A percentile compares a stretch with the other conserved stretches of the same genome.
phyloP scores from a whole-genome alignment of 2,797 vertebrate genomes.

The Morelia viridis region DNA sequence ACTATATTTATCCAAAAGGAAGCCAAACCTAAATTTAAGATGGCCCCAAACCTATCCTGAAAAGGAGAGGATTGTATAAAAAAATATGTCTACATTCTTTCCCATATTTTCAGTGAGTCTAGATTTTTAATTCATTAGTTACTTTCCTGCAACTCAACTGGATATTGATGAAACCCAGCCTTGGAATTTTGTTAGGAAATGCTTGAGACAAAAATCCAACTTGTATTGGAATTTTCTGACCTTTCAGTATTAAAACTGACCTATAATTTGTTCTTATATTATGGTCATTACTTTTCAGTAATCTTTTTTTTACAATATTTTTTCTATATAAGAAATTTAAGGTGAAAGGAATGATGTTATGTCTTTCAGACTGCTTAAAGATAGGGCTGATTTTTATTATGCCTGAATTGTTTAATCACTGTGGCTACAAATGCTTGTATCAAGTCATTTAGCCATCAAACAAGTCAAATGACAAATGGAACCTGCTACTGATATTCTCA shows the following conservation, averaged over 20 bases:
- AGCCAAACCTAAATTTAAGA: not conserved
- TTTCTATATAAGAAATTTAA: too few relatives aligned
- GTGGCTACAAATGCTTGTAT: not conserved
- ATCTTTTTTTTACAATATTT: too few relatives aligned
- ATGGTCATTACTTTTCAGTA: too few relatives aligned
- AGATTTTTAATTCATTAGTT: too few relatives aligned
- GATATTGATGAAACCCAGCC: too few relatives aligned
- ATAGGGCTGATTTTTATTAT: not conserved
- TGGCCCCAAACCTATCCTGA: not conserved
- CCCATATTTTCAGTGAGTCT: too few relatives aligned
- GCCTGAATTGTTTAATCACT: not conserved
- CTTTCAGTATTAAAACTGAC: too few relatives aligned
- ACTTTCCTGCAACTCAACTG: too few relatives aligned
- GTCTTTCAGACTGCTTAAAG: not conserved
- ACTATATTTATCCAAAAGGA: not conserved
- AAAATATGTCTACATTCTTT: not conserved
- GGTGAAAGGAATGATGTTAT: not conserved
- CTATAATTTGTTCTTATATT: too few relatives aligned
- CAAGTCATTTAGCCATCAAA: not conserved
- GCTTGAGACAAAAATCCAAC: too few relatives aligned
- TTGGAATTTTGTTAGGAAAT: too few relatives aligned
- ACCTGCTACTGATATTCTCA: not conserved
- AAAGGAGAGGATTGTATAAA: not conserved
- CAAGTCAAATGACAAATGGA: not conserved
- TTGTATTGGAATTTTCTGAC: too few relatives aligned